A percentile compares a stretch with the other conserved stretches of the same genome.
Conservation (phyloP, 35 echinoderm and acorn worm genomes). For the Heliocidaris erythrogramma region DNA sequence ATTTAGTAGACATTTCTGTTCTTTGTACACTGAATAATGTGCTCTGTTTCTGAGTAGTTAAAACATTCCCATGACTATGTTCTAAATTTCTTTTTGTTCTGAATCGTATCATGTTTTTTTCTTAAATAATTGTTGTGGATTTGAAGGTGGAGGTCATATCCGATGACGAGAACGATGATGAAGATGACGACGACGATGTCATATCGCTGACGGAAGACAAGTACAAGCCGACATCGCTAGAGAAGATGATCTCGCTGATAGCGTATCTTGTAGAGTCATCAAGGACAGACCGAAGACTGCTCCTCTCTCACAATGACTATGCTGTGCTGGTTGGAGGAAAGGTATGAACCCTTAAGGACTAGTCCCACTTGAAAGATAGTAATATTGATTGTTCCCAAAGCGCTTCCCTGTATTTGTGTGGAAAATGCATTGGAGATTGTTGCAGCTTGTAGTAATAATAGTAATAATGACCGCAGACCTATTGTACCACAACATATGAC, state of each 20-base stretch:
- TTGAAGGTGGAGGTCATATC: conserved; percentile 74
- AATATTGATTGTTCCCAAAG: no score
- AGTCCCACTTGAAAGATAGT: background rate
- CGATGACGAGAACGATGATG: conserved; percentile 89
- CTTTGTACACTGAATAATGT: background rate
- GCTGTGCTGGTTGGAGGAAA: conserved; percentile 76
- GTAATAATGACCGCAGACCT: no score
- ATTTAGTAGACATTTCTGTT: no score
- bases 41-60: background rate
- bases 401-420: no score
- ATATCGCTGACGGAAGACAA: conserved; percentile 85
- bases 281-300: conserved; percentile 66
- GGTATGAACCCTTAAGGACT: background rate
- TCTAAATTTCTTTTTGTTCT: background rate
- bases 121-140: background rate
- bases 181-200: conserved; percentile 88
- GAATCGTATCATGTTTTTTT: background rate
- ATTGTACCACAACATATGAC: no score
- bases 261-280: conserved; percentile 81
- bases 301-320: conserved; percentile 77
- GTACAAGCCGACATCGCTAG: conserved; percentile 77
- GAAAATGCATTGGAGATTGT: no score
- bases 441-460: no score
- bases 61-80: background rate
- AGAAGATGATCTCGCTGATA: conserved; percentile 91